Conservation (phyloP, 2,113 vertebrate genomes). For the Oenanthe oenanthe region DNA sequence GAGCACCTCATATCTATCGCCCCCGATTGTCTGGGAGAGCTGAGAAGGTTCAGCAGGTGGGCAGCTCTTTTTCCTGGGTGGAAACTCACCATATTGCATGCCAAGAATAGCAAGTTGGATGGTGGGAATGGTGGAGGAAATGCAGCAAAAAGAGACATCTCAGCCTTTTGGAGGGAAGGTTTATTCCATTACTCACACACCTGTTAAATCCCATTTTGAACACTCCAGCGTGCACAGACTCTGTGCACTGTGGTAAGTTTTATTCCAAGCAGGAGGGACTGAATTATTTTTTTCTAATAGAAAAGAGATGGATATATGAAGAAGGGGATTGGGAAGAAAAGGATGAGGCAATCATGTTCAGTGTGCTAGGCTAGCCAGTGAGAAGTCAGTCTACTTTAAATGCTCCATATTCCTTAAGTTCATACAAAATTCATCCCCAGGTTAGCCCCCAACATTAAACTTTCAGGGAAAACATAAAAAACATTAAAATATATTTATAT, state of each 20-base stretch:
- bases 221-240: not conserved
- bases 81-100: not conserved
- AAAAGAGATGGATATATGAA: not conserved
- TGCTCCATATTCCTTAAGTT: not conserved
- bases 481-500: not conserved
- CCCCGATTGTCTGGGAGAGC: not conserved
- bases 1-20: not conserved
- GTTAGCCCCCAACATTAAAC: not conserved
- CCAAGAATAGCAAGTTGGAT: not conserved
- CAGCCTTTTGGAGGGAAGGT: not conserved
- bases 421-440: not conserved
- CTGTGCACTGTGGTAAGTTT: not conserved
- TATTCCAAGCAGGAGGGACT: not conserved
- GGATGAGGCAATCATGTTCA: not conserved
- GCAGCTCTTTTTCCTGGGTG: not conserved
- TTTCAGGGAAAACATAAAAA: not conserved
- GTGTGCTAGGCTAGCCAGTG: not conserved
- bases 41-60: not conserved
- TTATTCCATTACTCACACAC: not conserved
- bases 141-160: not conserved
- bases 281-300: not conserved
- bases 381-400: not conserved
- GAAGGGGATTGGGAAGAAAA: not conserved
- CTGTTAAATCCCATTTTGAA: slow-evolving; percentile 5
- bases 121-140: not conserved